phyloP scores from a whole-genome alignment of 2,113 vertebrate genomes.

The Malurus alboscapulatus region DNA sequence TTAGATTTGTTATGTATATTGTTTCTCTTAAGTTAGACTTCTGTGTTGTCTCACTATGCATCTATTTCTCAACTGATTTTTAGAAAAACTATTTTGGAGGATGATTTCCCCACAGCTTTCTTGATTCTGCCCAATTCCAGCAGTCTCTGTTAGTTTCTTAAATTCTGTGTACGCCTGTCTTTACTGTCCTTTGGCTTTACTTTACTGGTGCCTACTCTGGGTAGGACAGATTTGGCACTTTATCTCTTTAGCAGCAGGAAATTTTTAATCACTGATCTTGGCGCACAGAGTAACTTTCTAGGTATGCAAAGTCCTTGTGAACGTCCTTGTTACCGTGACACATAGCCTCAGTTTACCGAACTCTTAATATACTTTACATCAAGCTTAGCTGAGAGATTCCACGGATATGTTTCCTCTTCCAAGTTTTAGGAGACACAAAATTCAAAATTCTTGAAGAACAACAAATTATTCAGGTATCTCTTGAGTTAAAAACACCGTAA shows the following conservation, averaged over 20 bases:
- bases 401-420: not conserved
- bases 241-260: not conserved
- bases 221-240: not conserved
- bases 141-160: not conserved
- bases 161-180: accelerated
- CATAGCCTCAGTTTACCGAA: not conserved
- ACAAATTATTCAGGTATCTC: not conserved
- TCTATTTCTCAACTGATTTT: not conserved
- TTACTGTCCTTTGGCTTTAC: not conserved
- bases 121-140: not conserved
- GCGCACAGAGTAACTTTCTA: not conserved
- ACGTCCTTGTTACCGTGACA: not conserved
- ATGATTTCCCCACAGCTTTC: not conserved
- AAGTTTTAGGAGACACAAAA: not conserved
- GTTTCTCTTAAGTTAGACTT: not conserved
- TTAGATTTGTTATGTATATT: not conserved
- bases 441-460: not conserved
- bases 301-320: not conserved
- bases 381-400: not conserved
- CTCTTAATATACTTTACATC: not conserved
- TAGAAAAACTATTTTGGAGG: not conserved
- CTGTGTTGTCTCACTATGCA: not conserved
- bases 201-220: not conserved
- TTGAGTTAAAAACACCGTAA: not conserved
- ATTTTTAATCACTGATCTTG: not conserved